Percentiles rank a stretch among this genome's conserved stretches.
phyloP scores from a whole-genome alignment of 2,888 invertebrate species.

The Heliconius charithonia region DNA sequence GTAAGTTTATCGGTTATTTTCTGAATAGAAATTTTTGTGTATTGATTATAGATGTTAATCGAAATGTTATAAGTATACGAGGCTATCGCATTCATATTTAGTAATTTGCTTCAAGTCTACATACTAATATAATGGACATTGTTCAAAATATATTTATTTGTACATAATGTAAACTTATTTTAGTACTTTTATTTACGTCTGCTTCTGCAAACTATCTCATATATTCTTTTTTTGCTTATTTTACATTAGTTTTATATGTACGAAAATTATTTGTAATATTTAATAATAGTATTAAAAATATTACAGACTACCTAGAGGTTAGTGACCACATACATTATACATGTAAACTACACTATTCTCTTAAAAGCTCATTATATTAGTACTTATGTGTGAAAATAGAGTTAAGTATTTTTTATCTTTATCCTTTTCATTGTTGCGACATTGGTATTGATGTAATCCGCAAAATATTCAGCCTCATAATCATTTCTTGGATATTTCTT shows the following conservation, averaged over 20 bases:
- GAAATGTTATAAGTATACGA: conserved; percentile 10
- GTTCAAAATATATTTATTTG: neutral
- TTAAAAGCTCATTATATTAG: conserved; percentile 31
- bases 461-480: conserved; percentile 32
- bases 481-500: neutral
- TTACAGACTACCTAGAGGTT: conserved; percentile 37
- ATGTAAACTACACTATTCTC: conserved; percentile 29
- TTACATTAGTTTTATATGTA: neutral
- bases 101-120: neutral
- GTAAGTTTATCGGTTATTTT: neutral
- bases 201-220: conserved; percentile 4
- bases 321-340: conserved; percentile 30
- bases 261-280: neutral
- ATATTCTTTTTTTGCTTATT: neutral
- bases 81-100: conserved; percentile 18
- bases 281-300: neutral
- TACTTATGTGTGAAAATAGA: conserved; percentile 36
- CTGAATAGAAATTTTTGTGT: neutral
- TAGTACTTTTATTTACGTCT: neutral
- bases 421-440: conserved; percentile 34
- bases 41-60: neutral
- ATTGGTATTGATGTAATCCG: conserved; percentile 30
- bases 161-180: neutral
- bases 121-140: neutral
- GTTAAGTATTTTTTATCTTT: conserved; percentile 28